Conservation (phyloP, 2,113 vertebrate species). For the Anas platyrhynchos region DNA sequence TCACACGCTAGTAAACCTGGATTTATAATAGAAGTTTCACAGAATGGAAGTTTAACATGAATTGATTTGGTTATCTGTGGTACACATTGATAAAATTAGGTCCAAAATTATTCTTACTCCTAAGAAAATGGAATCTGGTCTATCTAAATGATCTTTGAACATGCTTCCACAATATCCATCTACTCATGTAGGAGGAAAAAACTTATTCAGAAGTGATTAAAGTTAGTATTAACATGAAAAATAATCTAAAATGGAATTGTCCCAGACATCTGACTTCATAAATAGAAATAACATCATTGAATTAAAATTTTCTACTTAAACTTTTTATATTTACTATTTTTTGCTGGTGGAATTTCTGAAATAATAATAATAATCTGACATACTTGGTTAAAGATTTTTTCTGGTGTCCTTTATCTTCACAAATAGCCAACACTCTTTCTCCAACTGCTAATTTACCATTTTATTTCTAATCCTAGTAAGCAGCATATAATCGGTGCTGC, state of each 20-base stretch:
- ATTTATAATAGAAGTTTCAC: fast-evolving
- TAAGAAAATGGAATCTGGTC: not conserved
- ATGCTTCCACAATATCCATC: not conserved
- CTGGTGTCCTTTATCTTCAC: not conserved
- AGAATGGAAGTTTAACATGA: not conserved
- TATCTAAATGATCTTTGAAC: not conserved
- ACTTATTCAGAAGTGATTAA: not conserved
- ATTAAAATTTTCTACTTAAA: not conserved
- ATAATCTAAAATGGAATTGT: fast-evolving
- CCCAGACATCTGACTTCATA: not conserved
- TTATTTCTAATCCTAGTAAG: not conserved
- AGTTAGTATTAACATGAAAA: not conserved
- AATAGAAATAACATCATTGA: not conserved
- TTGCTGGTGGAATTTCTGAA: not conserved
- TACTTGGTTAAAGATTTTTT: not conserved
- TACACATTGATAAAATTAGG: fast-evolving
- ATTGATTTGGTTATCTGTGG: fast-evolving
- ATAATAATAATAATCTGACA: not conserved
- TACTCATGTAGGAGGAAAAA: not conserved
- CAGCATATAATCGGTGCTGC: not conserved
- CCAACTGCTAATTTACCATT: not conserved
- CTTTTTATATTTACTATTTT: not conserved
- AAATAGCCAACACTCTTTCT: not conserved
- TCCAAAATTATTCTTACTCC: not conserved
- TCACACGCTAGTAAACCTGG: fast-evolving